These are phyloP conservation scores for Propithecus coquereli DNA, from an alignment of 2,113 vertebrate genomes.

Conservation along the genomic window DNA sequence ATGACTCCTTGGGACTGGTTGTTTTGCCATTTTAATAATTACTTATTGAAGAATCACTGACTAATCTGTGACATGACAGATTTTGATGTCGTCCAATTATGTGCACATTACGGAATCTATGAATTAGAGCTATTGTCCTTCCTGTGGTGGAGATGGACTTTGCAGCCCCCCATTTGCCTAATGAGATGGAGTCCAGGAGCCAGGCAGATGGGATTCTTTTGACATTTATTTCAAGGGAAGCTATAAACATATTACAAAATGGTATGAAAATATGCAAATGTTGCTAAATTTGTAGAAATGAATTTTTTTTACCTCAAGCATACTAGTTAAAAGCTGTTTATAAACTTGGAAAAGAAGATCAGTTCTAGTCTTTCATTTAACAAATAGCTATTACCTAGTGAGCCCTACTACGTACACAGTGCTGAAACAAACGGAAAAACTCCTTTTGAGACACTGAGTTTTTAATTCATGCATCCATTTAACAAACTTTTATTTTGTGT, in stretches of 20 bases:
- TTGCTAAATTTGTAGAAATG: conserved; percentile 7
- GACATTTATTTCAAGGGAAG: background rate
- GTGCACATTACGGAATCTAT: background rate
- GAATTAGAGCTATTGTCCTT: conserved; percentile 2
- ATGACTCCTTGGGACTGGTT: conserved; percentile 57
- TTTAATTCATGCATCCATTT: background rate
- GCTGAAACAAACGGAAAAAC: background rate
- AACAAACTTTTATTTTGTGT: background rate
- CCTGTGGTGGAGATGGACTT: background rate
- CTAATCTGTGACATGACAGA: conserved; percentile 54
- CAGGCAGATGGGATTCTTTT: conserved; percentile 6
- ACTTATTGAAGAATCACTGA: conserved; percentile 45
- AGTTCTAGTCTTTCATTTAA: conserved; percentile 2
- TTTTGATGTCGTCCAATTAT: conserved; percentile 66
- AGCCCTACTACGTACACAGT: background rate
- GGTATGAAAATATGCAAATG: background rate
- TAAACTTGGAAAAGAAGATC: background rate
- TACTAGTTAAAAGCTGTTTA: background rate
- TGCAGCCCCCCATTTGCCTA: conserved; percentile 34
- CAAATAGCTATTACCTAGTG: background rate
- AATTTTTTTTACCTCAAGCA: background rate
- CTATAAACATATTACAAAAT: background rate
- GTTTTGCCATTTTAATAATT: conserved; percentile 71
- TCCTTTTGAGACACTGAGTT: background rate
- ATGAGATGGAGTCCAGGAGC: background rate